These are phyloP conservation scores for Polymixis lichenea DNA, from an alignment of 2,888 invertebrate genomes.

Conservation along the genomic window DNA sequence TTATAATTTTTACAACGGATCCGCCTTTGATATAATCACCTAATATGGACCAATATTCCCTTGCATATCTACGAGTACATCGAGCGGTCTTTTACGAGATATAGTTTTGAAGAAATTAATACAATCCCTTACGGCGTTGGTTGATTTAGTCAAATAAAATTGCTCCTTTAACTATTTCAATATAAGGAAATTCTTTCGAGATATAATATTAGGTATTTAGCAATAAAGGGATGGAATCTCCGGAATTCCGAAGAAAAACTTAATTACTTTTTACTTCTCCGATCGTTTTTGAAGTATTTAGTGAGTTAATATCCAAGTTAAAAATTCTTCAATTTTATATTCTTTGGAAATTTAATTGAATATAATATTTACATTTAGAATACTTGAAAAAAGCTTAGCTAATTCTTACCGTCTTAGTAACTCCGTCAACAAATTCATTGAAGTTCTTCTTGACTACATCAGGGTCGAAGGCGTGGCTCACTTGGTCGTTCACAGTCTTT, in stretches of 20 bases:
- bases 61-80: neutral
- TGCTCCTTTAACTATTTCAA: constrained; percentile 1
- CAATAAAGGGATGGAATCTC: constrained; percentile 1
- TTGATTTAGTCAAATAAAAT: neutral
- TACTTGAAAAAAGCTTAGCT: neutral
- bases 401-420: constrained; percentile 70
- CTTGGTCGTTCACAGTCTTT: constrained; percentile 51
- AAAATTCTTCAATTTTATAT: no score
- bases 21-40: neutral
- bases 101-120: no score
- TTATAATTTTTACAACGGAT: neutral
- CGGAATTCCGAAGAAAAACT: neutral
- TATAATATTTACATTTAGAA: no score
- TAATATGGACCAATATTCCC: neutral
- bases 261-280: neutral
- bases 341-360: no score
- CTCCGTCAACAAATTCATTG: constrained; percentile 68
- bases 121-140: neutral
- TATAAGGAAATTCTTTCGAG: neutral
- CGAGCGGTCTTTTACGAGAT: neutral
- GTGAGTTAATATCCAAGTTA: neutral
- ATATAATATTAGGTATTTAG: neutral
- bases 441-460: constrained; percentile 72
- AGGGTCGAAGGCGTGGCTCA: constrained; percentile 67
- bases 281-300: neutral